Conservation (phyloP, 2,888 invertebrate genomes). For the Parascotia fuliginaria region DNA sequence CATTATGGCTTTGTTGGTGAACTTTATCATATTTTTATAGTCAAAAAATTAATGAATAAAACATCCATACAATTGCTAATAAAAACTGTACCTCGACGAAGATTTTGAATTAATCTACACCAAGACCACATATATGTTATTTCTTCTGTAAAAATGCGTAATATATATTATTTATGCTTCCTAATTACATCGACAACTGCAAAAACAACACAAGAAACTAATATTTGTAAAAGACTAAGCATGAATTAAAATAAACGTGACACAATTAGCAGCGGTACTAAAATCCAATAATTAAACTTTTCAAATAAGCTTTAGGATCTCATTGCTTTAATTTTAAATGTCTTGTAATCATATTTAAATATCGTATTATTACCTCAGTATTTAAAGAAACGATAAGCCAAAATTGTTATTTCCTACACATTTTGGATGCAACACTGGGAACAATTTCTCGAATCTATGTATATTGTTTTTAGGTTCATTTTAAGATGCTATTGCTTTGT, state of each 20-base stretch:
- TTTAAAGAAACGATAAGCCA: slow-evolving; percentile 57
- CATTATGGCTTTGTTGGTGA: slow-evolving; percentile 11
- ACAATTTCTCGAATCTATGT: slow-evolving; percentile 44
- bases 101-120: too few species aligned
- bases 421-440: slow-evolving; percentile 43
- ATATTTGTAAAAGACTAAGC: slow-evolving; percentile 6
- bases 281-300: slow-evolving; percentile 43
- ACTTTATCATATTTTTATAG: too few species aligned
- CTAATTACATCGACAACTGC: too few species aligned
- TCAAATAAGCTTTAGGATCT: slow-evolving; percentile 34
- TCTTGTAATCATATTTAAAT: slow-evolving; percentile 59
- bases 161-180: too few species aligned
- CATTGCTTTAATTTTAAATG: slow-evolving; percentile 35
- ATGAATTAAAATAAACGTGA: slow-evolving; percentile 2
- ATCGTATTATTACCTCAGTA: slow-evolving; percentile 57
- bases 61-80: too few species aligned
- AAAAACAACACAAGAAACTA: neutral
- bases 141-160: too few species aligned
- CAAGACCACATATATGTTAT: too few species aligned
- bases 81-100: too few species aligned
- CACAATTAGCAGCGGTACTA: slow-evolving; percentile 20
- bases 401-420: slow-evolving; percentile 49
- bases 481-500: slow-evolving; percentile 19
- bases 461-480: slow-evolving; percentile 22
- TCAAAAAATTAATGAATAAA: too few species aligned